phyloP scores from a whole-genome alignment of 1,140 invertebrate species.

The Acromyrmex charruanus region DNA sequence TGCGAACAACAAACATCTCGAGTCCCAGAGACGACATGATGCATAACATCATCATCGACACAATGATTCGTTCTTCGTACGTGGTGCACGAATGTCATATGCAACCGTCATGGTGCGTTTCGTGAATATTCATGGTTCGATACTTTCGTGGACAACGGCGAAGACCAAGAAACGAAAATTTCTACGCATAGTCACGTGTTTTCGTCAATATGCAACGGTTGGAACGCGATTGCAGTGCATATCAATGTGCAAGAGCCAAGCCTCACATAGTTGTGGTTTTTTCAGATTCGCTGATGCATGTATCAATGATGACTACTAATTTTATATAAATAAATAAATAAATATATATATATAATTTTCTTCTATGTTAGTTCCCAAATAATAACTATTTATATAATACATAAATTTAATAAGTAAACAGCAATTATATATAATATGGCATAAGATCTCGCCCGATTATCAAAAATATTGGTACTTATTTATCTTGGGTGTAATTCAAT shows the following conservation, averaged over 20 bases:
- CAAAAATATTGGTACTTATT: neutral
- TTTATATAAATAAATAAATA: no score
- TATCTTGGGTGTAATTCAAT: neutral
- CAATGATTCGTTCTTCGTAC: constrained; percentile 32
- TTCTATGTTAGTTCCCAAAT: neutral
- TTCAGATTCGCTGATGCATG: neutral
- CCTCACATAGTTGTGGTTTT: neutral
- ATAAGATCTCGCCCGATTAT: neutral
- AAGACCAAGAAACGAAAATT: constrained; percentile 53
- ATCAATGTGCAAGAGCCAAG: neutral
- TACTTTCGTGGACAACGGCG: constrained; percentile 21
- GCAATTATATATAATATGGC: neutral
- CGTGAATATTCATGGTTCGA: constrained; percentile 49
- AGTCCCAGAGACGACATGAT: constrained; percentile 10
- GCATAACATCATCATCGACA: neutral
- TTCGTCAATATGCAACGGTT: constrained; percentile 42
- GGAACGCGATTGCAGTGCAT: constrained; percentile 39
- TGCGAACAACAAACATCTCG: constrained; percentile 16
- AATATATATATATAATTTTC: no score
- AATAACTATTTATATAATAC: neutral
- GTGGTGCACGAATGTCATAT: neutral
- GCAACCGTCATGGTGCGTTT: constrained; percentile 12
- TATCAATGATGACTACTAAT: neutral
- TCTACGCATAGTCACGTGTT: constrained; percentile 34
- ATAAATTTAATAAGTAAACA: neutral